Conservation (phyloP, 2,888 invertebrate species). For the Parascotia fuliginaria region DNA sequence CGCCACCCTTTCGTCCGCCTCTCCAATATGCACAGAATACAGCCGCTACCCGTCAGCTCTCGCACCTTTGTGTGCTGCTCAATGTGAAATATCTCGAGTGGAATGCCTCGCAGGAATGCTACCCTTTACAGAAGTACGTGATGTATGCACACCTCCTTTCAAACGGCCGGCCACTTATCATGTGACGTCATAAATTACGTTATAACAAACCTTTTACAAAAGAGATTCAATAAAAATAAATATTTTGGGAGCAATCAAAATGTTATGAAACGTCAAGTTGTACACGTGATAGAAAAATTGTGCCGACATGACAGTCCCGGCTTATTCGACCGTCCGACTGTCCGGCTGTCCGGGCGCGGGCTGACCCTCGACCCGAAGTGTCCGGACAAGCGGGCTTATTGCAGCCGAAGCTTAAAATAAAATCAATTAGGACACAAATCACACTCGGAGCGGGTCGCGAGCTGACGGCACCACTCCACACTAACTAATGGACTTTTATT, state of each 20-base stretch:
- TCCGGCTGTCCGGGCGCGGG: not conserved
- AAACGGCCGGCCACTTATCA: not conserved
- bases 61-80: not conserved
- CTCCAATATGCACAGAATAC: not conserved
- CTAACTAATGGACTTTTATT: conserved; percentile 1
- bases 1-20: too few species aligned
- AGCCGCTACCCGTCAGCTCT: not conserved
- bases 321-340: not conserved
- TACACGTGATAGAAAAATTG: conserved; percentile 1
- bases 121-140: not conserved
- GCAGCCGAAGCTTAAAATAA: conserved; percentile 24
- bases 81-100: not conserved
- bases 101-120: not conserved
- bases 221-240: not conserved
- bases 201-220: not conserved
- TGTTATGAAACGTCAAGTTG: conserved; percentile 8
- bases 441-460: not conserved
- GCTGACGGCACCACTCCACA: not conserved
- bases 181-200: not conserved
- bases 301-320: not conserved
- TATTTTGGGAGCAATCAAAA: not conserved
- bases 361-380: conserved; percentile 20
- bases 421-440: conserved; percentile 25
- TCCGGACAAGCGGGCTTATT: conserved; percentile 8
- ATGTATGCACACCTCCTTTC: not conserved